Percentiles rank a stretch among this genome's conserved stretches.
Conservation (phyloP, 2,797 vertebrate species). For the Euthynnus affinis region DNA sequence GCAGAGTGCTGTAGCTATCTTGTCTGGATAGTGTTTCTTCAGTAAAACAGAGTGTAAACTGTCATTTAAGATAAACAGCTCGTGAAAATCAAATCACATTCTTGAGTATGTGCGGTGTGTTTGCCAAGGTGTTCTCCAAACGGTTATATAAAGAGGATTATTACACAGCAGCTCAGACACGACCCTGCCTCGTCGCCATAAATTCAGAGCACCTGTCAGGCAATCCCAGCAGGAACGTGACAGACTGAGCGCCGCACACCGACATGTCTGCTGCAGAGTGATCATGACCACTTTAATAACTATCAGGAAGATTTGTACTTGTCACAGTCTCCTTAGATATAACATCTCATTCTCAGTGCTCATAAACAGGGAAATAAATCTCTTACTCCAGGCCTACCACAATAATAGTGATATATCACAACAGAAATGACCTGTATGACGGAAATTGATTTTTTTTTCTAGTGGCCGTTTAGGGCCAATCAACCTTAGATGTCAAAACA, state of each 20-base stretch:
- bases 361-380: slow-evolving; percentile 76
- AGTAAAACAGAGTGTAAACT: slow-evolving; percentile 22
- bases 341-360: slow-evolving; percentile 61
- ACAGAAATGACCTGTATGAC: slow-evolving; percentile 58
- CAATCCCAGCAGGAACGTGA: slow-evolving; percentile 60
- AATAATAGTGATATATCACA: slow-evolving; percentile 72
- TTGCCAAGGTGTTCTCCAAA: slow-evolving; percentile 50
- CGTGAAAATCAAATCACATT: slow-evolving; percentile 56
- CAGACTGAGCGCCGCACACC: slow-evolving; percentile 51
- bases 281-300: slow-evolving; percentile 83
- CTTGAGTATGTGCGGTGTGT: slow-evolving; percentile 26
- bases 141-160: slow-evolving; percentile 68
- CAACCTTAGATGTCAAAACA: slow-evolving; percentile 42
- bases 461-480: slow-evolving; percentile 57
- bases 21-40: slow-evolving; percentile 16
- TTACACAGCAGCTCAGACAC: slow-evolving; percentile 54
- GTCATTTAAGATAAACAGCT: slow-evolving; percentile 50
- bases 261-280: slow-evolving; percentile 42
- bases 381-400: slow-evolving; percentile 29
- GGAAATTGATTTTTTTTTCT: slow-evolving; percentile 72
- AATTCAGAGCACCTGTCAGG: slow-evolving; percentile 74
- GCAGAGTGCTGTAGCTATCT: neutral
- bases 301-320: slow-evolving; percentile 84
- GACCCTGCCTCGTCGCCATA: slow-evolving; percentile 46
- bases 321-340: slow-evolving; percentile 74